Percentiles rank a stretch among this genome's conserved stretches.
phyloP scores from a whole-genome alignment of 2,888 invertebrate species.

The Augiades crinisus region DNA sequence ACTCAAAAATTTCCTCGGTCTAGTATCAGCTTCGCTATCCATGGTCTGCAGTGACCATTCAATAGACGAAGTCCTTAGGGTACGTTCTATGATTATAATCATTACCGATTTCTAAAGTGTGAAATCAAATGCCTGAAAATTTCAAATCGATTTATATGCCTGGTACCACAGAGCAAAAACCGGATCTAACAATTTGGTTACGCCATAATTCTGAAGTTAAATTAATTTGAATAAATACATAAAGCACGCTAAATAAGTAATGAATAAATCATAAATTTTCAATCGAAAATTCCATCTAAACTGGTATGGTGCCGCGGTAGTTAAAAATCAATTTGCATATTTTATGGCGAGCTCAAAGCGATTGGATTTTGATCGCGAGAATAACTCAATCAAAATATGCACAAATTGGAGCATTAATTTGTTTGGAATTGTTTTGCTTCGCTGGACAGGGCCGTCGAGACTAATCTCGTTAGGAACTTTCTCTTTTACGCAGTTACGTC shows the following conservation, averaged over 20 bases:
- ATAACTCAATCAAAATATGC: constrained; percentile 24
- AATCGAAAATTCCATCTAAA: constrained; percentile 35
- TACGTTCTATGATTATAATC: too few relatives aligned
- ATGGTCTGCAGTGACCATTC: too few relatives aligned
- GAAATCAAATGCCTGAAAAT: too few relatives aligned
- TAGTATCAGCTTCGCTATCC: too few relatives aligned
- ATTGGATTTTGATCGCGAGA: constrained; percentile 6
- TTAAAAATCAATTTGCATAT: constrained; percentile 37
- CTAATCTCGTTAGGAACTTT: constrained; percentile 18
- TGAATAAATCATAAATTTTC: constrained; percentile 20
- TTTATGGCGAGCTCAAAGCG: constrained; percentile 16
- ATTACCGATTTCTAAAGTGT: too few relatives aligned
- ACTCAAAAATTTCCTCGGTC: too few relatives aligned
- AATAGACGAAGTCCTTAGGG: too few relatives aligned
- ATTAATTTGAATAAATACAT: background rate
- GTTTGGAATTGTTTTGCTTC: constrained; percentile 33
- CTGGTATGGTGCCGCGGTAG: constrained; percentile 19
- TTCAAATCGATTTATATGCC: too few relatives aligned
- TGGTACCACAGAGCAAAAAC: too few relatives aligned
- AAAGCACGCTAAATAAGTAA: background rate
- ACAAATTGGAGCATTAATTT: constrained; percentile 30
- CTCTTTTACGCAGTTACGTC: constrained; percentile 18
- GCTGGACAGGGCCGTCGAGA: constrained; percentile 13
- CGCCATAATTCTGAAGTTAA: too few relatives aligned
- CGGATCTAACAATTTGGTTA: too few relatives aligned